phyloP scores from a whole-genome alignment of 2,888 invertebrate species.

The Biston betularia region DNA sequence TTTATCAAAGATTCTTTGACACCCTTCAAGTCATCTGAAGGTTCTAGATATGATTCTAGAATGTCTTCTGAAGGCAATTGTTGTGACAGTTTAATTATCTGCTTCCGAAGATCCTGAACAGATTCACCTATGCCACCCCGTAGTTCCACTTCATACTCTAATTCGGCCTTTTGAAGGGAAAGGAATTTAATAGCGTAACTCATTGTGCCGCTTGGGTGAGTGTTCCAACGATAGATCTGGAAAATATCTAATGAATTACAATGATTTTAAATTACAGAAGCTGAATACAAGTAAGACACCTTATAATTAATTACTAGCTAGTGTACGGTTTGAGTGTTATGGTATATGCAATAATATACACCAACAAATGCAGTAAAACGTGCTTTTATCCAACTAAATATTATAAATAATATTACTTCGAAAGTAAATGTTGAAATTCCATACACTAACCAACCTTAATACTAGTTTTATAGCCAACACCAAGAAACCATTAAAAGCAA shows the following conservation, averaged over 20 bases:
- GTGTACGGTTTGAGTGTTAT: too few species aligned
- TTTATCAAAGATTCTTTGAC: slow-evolving; percentile 35
- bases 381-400: neutral
- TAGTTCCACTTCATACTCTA: slow-evolving; percentile 39
- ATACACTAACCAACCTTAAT: neutral
- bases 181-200: neutral
- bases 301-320: neutral
- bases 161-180: neutral
- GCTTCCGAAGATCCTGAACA: slow-evolving; percentile 38
- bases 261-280: neutral
- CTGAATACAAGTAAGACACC: neutral
- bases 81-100: slow-evolving; percentile 33
- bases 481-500: neutral
- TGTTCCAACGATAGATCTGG: neutral
- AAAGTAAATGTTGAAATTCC: neutral
- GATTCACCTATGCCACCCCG: slow-evolving; percentile 31
- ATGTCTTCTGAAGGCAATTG: slow-evolving; percentile 36
- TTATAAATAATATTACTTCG: neutral
- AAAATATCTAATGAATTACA: neutral
- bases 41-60: slow-evolving; percentile 33
- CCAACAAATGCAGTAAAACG: neutral
- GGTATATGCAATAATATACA: too few species aligned
- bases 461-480: slow-evolving; percentile 1
- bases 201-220: neutral
- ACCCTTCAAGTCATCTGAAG: slow-evolving; percentile 33